Evolutionary conservation across 2,888 invertebrate genomes (phyloP).

Genomic region (Nomada ruficornis): DNA sequence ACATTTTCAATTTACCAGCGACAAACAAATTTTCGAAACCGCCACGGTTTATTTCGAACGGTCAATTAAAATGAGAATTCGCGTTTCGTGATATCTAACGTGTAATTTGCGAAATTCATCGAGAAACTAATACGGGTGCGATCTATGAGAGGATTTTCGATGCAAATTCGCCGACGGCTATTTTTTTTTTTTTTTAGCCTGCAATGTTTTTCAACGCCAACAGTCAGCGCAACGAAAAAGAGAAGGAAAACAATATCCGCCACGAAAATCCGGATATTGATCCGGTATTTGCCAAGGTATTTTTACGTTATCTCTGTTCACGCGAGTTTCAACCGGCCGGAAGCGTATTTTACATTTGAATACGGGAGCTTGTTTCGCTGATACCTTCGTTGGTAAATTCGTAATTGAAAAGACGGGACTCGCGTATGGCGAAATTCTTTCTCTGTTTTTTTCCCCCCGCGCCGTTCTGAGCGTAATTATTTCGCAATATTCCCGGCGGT

Average conservation of each 20-base stretch:
- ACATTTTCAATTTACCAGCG: too few relatives aligned
- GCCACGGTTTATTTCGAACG: not conserved
- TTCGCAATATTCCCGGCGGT: not conserved
- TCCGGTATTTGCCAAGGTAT: slow-evolving; percentile 40
- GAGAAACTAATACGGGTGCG: slow-evolving; percentile 9
- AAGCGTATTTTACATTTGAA: slow-evolving; percentile 50
- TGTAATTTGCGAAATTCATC: slow-evolving; percentile 28
- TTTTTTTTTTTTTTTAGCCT: not conserved
- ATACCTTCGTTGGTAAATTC: slow-evolving; percentile 34
- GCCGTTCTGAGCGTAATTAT: not conserved
- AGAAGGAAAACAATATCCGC: slow-evolving; percentile 35
- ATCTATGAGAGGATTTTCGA: slow-evolving; percentile 1
- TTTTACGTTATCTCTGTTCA: slow-evolving; percentile 44
- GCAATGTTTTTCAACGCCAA: slow-evolving; percentile 10
- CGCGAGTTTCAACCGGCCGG: slow-evolving; percentile 27
- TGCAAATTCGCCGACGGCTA: not conserved
- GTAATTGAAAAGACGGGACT: slow-evolving; percentile 42
- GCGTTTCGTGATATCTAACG: not conserved
- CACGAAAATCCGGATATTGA: slow-evolving; percentile 52
- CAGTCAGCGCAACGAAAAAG: slow-evolving; percentile 2
- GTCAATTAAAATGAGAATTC: not conserved
- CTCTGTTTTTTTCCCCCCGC: too few relatives aligned
- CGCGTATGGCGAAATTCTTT: not conserved
- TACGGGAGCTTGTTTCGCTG: slow-evolving; percentile 35
- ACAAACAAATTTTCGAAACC: not conserved